Percentiles rank a stretch among this genome's conserved stretches.
phyloP scores from a whole-genome alignment of 1,140 invertebrate genomes.

The Nilaparvata lugens region DNA sequence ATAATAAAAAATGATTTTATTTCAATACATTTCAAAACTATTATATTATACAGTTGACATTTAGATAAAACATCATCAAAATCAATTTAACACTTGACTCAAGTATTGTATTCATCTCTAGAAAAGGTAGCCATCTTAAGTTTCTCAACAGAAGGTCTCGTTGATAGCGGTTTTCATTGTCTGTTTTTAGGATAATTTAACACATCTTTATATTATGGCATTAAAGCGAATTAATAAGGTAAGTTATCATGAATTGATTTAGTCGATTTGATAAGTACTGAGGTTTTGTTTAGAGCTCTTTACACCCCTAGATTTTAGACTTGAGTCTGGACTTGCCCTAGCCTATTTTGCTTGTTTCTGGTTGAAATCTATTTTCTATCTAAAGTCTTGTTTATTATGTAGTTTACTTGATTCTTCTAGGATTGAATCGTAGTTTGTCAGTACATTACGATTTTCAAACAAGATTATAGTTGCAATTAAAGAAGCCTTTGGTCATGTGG shows the following conservation, averaged over 20 bases:
- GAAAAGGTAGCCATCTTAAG: conserved; percentile 4
- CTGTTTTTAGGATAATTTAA: conserved; percentile 1
- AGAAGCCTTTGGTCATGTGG: neutral
- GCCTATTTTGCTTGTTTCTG: neutral
- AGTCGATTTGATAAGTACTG: neutral
- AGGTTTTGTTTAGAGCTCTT: neutral
- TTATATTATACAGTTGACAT: too few relatives aligned
- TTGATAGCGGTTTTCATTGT: conserved; percentile 5
- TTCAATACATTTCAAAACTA: too few relatives aligned
- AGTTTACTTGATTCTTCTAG: too few relatives aligned
- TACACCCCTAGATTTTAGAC: neutral
- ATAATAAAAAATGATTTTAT: too few relatives aligned
- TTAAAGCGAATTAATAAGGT: conserved; percentile 6
- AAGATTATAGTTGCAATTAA: too few relatives aligned
- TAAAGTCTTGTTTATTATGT: neutral
- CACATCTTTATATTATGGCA: neutral
- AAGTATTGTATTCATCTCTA: neutral
- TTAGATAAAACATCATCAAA: too few relatives aligned
- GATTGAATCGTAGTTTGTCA: too few relatives aligned
- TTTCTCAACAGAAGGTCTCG: conserved; percentile 1
- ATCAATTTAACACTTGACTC: neutral
- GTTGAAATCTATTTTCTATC: neutral
- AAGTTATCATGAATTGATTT: neutral
- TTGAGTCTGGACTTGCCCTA: neutral
- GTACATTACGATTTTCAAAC: too few relatives aligned